Conservation (phyloP, 2,888 invertebrate species). For the Beris morrisii region DNA sequence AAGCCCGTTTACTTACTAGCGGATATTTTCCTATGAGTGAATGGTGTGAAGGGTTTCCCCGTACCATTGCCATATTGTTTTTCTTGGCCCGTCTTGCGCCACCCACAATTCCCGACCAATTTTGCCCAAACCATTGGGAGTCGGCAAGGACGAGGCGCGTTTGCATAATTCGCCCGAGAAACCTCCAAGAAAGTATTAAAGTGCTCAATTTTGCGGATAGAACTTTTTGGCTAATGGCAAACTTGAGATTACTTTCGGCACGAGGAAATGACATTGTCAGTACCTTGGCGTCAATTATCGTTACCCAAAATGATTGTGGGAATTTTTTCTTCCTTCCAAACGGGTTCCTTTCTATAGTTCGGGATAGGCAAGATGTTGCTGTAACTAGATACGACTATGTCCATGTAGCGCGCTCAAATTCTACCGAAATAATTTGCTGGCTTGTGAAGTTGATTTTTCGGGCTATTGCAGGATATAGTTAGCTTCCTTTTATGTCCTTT, state of each 20-base stretch:
- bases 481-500: no score
- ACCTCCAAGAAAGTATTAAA: conserved; percentile 3
- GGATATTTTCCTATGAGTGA: neutral
- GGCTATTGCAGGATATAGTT: no score
- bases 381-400: no score
- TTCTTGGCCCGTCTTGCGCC: no score
- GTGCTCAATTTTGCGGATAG: conserved; percentile 21
- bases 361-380: no score
- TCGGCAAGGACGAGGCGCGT: conserved; percentile 10
- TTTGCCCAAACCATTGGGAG: neutral
- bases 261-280: conserved; percentile 22
- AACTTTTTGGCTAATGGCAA: conserved; percentile 25
- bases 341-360: no score
- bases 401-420: no score
- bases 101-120: neutral
- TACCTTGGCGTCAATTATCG: conserved; percentile 25
- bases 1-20: neutral
- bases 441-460: no score
- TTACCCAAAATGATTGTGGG: conserved; percentile 19
- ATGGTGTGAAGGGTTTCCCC: neutral
- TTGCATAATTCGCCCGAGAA: conserved; percentile 20
- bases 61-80: no score
- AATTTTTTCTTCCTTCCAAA: neutral
- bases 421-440: no score
- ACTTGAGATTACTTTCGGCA: conserved; percentile 22